Conservation (phyloP, 2,113 vertebrate species). For the Pseudonaja textilis region DNA sequence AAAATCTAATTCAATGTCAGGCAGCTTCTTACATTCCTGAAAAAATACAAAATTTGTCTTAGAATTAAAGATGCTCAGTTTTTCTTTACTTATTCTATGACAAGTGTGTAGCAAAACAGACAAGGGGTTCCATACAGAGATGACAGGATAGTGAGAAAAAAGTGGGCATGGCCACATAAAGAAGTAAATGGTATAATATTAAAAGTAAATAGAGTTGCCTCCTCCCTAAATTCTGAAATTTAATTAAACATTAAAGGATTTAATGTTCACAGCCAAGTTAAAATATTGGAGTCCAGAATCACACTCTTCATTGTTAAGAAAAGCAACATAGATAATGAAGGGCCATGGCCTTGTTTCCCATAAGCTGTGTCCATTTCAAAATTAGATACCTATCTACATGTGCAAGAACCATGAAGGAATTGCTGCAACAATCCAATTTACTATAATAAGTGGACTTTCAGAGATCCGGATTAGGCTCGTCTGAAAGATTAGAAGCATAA, state of each 20-base stretch:
- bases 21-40: neutral
- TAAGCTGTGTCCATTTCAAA: neutral
- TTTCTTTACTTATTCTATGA: neutral
- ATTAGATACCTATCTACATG: neutral
- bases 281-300: neutral
- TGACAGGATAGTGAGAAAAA: neutral
- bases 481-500: constrained; percentile 55
- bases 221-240: no score
- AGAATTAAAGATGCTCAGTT: neutral
- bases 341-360: neutral
- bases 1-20: neutral
- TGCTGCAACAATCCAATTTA: neutral
- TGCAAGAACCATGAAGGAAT: neutral
- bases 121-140: neutral
- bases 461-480: constrained; percentile 48
- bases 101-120: neutral
- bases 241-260: neutral
- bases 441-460: constrained; percentile 39
- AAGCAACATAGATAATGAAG: neutral
- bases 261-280: neutral
- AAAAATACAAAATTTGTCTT: neutral
- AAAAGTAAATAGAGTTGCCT: neutral
- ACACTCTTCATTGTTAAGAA: neutral
- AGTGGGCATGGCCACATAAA: neutral
- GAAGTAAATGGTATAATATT: no score